Base-by-base conservation (phyloP, 2,888 invertebrate genomes). In the Lycaena phlaeas region DNA sequence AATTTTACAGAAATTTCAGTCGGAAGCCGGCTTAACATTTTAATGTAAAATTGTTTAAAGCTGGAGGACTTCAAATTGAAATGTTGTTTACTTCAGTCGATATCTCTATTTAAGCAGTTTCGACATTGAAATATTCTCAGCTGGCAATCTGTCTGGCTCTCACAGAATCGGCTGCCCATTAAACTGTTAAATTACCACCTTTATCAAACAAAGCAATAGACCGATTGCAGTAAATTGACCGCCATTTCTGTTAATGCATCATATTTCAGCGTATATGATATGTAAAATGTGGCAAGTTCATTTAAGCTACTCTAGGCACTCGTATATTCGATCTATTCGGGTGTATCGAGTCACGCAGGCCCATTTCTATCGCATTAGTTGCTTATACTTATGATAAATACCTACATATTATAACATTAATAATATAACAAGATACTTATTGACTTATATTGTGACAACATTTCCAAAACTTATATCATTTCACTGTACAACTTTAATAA, bases 101-200 rank as follows among this genome's bases (percentile, higher is more conserved):
- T 27, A 27, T 12, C 43, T 45, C 27, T 28, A 29, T 29, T 29
- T 12, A 10, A 34, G 34, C 26, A 29, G 54, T 55, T 61, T 59
- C 58, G 56, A 57, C 67, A 54, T 54, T 69, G 59, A 69, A 68
- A 72, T 72, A 71, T 68, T 64, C 60, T 61, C 63, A 54, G 53
- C 59, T 59, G 62, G 63, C 59, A 60, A 73, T 78, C 69, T 59
- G 72, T 78, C 76, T 71, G 67, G 67, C 65, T 66, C 64, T 67
- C 64, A 58, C 51, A 51, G 63, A 69, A 74, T 68, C 68, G 66
- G 72, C 72, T 59, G 64, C 60, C 71, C 68, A 70, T 74, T 72
- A 73, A 69, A 68, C 67, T 69, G 67, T 63, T 70, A 66, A 72
- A 71, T 69, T 63, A 61, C 64, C 56, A 53, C 52, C 50, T 51